Conservation (phyloP, 2,113 vertebrate species). For the Urocitellus parryii region DNA sequence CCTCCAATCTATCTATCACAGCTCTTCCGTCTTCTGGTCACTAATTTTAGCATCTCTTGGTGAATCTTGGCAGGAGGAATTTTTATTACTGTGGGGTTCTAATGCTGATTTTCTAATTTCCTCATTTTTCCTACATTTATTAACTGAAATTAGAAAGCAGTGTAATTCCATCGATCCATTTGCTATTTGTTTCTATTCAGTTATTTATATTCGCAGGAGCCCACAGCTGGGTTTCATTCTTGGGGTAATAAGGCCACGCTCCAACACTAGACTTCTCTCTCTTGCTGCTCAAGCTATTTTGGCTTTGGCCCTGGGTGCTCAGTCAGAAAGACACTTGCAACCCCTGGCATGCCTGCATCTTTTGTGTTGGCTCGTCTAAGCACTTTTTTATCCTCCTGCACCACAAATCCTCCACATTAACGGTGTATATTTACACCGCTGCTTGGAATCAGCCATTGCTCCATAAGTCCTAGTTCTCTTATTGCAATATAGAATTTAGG, state of each 20-base stretch:
- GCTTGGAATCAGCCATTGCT: neutral
- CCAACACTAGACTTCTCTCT: neutral
- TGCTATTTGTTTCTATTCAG: neutral
- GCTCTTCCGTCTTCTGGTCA: neutral
- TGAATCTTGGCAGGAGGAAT: neutral
- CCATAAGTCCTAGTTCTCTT: neutral
- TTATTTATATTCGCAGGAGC: neutral
- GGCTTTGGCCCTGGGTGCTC: neutral
- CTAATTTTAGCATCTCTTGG: neutral
- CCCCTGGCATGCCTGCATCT: accelerated
- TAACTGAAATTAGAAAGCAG: neutral
- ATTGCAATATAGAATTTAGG: neutral
- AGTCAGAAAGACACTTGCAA: accelerated
- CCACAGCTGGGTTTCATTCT: neutral
- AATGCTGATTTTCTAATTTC: neutral
- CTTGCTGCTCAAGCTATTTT: neutral
- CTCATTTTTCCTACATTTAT: neutral
- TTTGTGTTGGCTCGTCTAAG: neutral
- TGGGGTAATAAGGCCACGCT: neutral
- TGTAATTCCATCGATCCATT: neutral
- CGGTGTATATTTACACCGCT: neutral
- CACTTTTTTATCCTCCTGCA: neutral
- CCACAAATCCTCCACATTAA: neutral
- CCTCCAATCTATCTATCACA: accelerated
- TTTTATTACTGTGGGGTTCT: neutral